These are phyloP conservation scores for Motacilla tschutschensis DNA, from an alignment of 2,113 vertebrate species.

Conservation along the genomic window DNA sequence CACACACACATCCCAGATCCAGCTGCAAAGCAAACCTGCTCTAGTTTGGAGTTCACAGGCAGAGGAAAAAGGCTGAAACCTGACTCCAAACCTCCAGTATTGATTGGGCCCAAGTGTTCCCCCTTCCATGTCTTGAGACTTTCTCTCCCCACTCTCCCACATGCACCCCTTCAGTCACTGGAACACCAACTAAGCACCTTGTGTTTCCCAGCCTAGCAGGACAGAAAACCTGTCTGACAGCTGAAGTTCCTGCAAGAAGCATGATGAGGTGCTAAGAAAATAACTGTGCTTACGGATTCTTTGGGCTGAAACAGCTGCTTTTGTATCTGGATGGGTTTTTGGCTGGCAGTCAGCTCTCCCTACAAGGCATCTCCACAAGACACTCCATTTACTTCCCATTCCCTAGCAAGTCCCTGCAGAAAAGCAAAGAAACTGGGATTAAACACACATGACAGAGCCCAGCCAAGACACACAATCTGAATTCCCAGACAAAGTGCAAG, in stretches of 20 bases:
- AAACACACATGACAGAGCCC: neutral
- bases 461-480: constrained; percentile 42
- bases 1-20: neutral
- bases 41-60: neutral
- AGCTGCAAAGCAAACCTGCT: constrained; percentile 5
- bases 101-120: neutral
- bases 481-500: constrained; percentile 44
- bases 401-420: constrained; percentile 14
- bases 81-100: neutral
- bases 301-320: constrained; percentile 42
- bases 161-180: neutral
- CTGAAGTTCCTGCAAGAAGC: constrained; percentile 30
- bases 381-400: constrained; percentile 43
- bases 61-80: neutral
- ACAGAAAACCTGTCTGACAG: constrained; percentile 12
- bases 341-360: constrained; percentile 5
- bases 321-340: constrained; percentile 30
- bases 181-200: neutral
- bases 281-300: constrained; percentile 41
- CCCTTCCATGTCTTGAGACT: neutral
- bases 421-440: constrained; percentile 34
- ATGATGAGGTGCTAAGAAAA: constrained; percentile 60
- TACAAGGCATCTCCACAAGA: neutral
- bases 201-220: neutral
- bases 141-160: neutral